Percentiles rank a stretch among this genome's conserved stretches.
Conservation (phyloP, 2,113 vertebrate species). For the human (Homo sapiens) region GRCh38 chr7:50289001-50289500, state of each 20-base stretch:
- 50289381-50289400: not conserved
- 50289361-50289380: not conserved
- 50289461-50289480: not conserved
- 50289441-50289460: fast-evolving
- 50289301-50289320: not conserved
- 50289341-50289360: not conserved
- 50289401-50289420: not conserved
- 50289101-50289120: not conserved
- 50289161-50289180: not conserved
- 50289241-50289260: not conserved
- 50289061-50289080: not conserved
- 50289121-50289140: not conserved
- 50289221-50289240: fast-evolving
- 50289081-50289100: not conserved
- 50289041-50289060: not conserved
- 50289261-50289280: not conserved
- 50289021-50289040: not conserved
- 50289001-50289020: too few species aligned
- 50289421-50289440: not conserved
- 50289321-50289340: not conserved
- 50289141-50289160: not conserved
- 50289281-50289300: not conserved
- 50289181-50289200: not conserved
- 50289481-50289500: not conserved
- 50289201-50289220: not conserved